Conservation (phyloP, 1,140 invertebrate genomes). For the Drosophila fuyamai region DNA sequence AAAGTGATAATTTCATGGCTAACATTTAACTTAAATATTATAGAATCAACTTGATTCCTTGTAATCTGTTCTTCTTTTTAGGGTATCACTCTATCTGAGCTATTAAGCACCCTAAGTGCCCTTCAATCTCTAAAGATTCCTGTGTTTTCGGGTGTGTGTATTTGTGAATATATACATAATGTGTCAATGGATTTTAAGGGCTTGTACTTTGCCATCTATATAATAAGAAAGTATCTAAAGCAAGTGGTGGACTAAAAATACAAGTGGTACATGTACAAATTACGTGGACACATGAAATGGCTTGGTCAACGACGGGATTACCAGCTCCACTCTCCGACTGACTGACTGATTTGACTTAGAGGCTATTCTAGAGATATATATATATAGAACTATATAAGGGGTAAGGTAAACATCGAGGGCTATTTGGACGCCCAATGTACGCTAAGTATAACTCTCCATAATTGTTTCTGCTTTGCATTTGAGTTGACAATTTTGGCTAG, state of each 20-base stretch:
- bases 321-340: conserved; percentile 44
- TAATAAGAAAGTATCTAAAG: conserved; percentile 3
- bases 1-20: background rate
- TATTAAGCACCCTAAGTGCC: background rate
- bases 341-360: conserved; percentile 23
- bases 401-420: conserved; percentile 1
- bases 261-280: conserved; percentile 22
- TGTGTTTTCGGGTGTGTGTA: conserved; percentile 4
- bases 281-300: conserved; percentile 47
- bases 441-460: conserved; percentile 12
- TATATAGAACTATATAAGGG: conserved; percentile 3
- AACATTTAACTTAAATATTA: background rate
- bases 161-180: conserved; percentile 19
- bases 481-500: conserved; percentile 41
- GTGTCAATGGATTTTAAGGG: background rate
- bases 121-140: conserved; percentile 9
- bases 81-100: conserved; percentile 5
- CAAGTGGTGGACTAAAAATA: conserved; percentile 17
- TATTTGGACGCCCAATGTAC: conserved; percentile 14
- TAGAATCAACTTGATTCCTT: background rate
- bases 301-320: conserved; percentile 51
- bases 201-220: conserved; percentile 25
- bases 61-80: background rate
- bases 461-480: conserved; percentile 28
- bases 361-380: background rate